Evolutionary conservation across 2,113 vertebrate species (phyloP).

Genomic region (Hystrix brachyura): DNA sequence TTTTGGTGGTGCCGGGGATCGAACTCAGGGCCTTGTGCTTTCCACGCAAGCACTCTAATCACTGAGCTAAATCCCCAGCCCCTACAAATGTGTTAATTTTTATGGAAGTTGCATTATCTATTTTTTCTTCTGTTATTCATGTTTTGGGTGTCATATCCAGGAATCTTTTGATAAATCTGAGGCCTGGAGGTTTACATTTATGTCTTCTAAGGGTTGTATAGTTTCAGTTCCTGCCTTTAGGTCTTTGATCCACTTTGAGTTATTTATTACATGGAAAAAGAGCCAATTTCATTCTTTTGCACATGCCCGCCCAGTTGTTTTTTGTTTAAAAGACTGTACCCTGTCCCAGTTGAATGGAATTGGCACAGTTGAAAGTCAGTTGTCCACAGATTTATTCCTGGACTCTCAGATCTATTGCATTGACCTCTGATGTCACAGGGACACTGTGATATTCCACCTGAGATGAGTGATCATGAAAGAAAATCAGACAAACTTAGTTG

Average conservation of each 20-base stretch:
- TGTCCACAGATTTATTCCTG: not conserved
- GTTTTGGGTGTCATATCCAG: not conserved
- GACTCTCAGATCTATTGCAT: not conserved
- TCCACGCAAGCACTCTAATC: too few species aligned
- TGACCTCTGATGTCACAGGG: too few species aligned
- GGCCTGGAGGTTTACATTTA: too few species aligned
- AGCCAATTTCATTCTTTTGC: too few species aligned
- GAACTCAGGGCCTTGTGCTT: too few species aligned
- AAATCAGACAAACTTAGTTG: not conserved
- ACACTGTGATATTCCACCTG: not conserved
- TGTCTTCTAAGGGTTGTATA: too few species aligned
- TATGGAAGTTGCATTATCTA: not conserved
- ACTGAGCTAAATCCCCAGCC: too few species aligned
- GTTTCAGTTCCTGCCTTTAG: too few species aligned
- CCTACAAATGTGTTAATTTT: not conserved
- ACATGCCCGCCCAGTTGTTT: too few species aligned
- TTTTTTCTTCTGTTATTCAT: not conserved
- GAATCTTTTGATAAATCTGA: not conserved
- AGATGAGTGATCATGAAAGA: not conserved
- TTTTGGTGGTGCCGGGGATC: too few species aligned
- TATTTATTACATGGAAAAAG: too few species aligned
- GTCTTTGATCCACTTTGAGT: too few species aligned
- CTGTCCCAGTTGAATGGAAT: not conserved
- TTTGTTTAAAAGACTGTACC: not conserved
- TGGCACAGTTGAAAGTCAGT: not conserved